Percentiles rank a stretch among this genome's conserved stretches.
These are phyloP conservation scores for Margarornis squamiger DNA, from an alignment of 2,797 vertebrate species.

Conservation along the genomic window DNA sequence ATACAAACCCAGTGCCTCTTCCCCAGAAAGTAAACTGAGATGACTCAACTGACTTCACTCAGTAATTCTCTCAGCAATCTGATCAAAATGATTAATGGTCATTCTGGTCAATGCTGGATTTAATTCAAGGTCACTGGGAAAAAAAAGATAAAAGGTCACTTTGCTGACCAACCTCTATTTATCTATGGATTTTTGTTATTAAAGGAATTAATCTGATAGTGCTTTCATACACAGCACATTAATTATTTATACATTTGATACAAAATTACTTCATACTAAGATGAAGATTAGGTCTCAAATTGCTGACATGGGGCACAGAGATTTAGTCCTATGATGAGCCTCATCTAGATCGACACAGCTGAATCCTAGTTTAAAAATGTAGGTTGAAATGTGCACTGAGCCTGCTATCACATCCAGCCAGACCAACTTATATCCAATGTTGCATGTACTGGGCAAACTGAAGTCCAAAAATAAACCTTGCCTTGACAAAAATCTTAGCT, in stretches of 20 bases:
- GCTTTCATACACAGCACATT: background rate
- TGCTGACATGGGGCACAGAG: background rate
- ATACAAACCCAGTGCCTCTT: background rate
- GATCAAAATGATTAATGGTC: constrained; percentile 30
- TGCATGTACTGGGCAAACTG: background rate
- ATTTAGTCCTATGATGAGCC: background rate
- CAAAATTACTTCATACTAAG: constrained; percentile 25
- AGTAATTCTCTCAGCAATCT: background rate
- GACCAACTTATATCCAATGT: background rate
- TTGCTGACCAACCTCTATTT: constrained; percentile 38
- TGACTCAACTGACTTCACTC: background rate
- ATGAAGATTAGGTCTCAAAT: constrained; percentile 23
- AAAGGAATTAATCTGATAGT: constrained; percentile 50
- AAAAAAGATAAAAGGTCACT: constrained; percentile 17
- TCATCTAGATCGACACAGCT: background rate
- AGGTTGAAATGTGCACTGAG: background rate
- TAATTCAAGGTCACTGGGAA: constrained; percentile 22
- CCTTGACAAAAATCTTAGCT: constrained; percentile 16
- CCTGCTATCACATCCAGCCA: background rate
- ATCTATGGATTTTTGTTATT: constrained; percentile 59
- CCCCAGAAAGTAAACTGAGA: background rate
- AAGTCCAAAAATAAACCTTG: background rate
- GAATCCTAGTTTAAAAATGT: background rate
- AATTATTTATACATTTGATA: constrained; percentile 65
- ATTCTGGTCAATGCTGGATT: constrained; percentile 39